A percentile compares a stretch with the other conserved stretches of the same genome.
Evolutionary conservation across 2,888 invertebrate species (phyloP).

Genomic region (Platycheirus albimanus): DNA sequence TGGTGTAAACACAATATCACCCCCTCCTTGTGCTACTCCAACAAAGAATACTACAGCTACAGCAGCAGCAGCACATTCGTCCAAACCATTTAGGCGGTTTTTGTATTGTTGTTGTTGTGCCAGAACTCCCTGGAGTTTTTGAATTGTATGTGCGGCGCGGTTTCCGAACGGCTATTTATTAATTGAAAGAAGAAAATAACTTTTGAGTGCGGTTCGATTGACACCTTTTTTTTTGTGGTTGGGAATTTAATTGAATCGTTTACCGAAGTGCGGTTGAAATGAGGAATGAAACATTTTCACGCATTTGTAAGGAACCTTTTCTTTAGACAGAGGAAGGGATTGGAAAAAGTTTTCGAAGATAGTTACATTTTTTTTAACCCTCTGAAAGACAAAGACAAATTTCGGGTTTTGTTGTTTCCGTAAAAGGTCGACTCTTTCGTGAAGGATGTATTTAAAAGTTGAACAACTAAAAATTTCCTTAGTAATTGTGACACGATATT

Average conservation of each 20-base stretch:
- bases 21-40: neutral
- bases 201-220: constrained; percentile 41
- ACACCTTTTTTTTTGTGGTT: neutral
- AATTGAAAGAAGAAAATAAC: constrained; percentile 50
- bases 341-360: no score
- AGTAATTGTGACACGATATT: no score
- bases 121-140: neutral
- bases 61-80: no score
- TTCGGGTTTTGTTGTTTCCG: no score
- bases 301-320: neutral
- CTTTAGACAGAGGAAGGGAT: no score
- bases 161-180: constrained; percentile 1
- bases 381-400: no score
- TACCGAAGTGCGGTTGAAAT: constrained; percentile 1
- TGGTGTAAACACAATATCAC: neutral
- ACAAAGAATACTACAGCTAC: no score
- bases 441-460: no score
- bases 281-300: constrained; percentile 19
- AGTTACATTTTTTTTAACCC: no score
- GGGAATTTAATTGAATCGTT: constrained; percentile 38
- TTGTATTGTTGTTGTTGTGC: neutral
- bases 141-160: constrained; percentile 13
- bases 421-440: no score
- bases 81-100: neutral
- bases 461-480: no score